Base-by-base conservation (phyloP, 2,888 invertebrate genomes). In the Gastrophysa polygoni region DNA sequence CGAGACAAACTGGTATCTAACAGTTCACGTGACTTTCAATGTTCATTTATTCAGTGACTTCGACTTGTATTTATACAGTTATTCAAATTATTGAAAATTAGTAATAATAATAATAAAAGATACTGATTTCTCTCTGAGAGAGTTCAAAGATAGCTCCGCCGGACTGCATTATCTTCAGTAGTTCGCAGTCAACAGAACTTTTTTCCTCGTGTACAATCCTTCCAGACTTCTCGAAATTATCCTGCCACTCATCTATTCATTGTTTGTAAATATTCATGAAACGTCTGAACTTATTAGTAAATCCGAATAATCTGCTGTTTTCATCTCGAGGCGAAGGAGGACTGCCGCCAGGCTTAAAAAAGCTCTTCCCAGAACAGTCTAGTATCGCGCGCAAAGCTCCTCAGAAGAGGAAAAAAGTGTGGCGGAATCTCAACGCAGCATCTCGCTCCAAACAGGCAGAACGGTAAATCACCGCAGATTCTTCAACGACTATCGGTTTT, bases 401-500 rank as follows among this genome's bases (percentile, higher is more conserved):
- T 67, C 57, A 47, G 56, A 61, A 49, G 49, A 38, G 49, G 55
- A 61, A 65, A 67, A 68, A 68, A 65, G 57, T 68, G 17, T 55
- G 50, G 38, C 46, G 61, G 61, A 65, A 70, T 69, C 68, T 57
- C 61, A 43, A 55, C 54, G 63, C 65, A 66, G 71, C 67, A 71
- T 72, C 72, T 71, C 71, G 68, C 68, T 71, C 70, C 69, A 66
- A 59, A 66, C 68, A 63, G 63, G 61, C 57, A 54, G 54, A 38
- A 64, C 59, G 66, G 70, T 72, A 72, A 73, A 72, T 72, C 72
- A 72, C 73, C 66, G 47, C 54, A 34, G 64, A 57, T 60, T 50
- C 28, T 56, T 50, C 51, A 59, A 60, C 59, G 68, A 68, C 71
- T 74, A 73, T 73, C 73, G 73, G 72, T 73, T 76, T 78, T 78